Base-by-base conservation (phyloP, 2,888 invertebrate species). In the Epinotia ramella region DNA sequence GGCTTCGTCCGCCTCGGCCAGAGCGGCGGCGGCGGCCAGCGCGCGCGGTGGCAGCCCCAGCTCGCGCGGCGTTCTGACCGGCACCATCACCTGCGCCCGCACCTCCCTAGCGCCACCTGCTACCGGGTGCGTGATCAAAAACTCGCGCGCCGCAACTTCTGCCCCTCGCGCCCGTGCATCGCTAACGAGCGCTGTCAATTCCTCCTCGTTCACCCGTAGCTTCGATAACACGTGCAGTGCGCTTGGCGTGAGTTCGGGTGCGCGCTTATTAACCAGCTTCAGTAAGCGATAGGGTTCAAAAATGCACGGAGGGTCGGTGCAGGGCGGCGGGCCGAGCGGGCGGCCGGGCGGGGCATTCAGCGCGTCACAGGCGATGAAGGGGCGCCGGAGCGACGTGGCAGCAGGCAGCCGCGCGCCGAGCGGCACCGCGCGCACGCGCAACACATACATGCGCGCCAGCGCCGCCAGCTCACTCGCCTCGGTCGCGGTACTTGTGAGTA, bases 231-330 rank as follows among this genome's bases (percentile, higher is more conserved):
- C 85, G 11, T 87, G 84, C 20, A 86, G 77, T 1, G 89, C 91
- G 65, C 86, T 86, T 12, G 88, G 87, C 13, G 84, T 84, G 18
- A 83, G 84, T 7, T 86, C 87, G 28, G 91, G 79, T 2, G 82
- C 82, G n/a, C 85, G 85, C n/a, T 84, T 86, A 79, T 90, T 88
- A 3, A 86, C 89, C 44, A 90, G 77, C 77, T 91, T 92, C 28
- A 89, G 80, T 56, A 91, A 82, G 1, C 92, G 89, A 9, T 88
- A 86, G 28, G 90, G 86, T 75, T 93, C 93, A 79, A 92, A 93
- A 7, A 89, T 86, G 78, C 93, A 92, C 13, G 80, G 78, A 49
- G 77, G 66, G 40, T 69, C 72, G 20, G 63, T 73, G 77, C 92
- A 92, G 1, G 91, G 88, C 64, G 92, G 91, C 11, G 90, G 89